Evolutionary conservation across 1,140 invertebrate species (phyloP), one percentile per base, ranked within the genome.

Genomic region (Cyrtorhinus lividipennis): DNA sequence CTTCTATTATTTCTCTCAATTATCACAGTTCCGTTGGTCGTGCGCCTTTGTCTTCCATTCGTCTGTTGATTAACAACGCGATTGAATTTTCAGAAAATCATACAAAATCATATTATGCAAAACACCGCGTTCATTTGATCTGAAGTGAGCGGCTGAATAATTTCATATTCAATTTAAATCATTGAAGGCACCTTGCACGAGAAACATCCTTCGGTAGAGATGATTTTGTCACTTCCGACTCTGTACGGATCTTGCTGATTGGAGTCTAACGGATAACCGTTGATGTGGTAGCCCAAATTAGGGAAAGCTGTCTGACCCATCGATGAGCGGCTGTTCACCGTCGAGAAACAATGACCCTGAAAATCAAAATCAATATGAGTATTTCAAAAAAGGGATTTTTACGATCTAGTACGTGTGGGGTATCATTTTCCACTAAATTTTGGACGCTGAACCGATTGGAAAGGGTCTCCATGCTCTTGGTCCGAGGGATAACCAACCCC

Each of bases 151-250:
- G n/a, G n/a, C n/a, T n/a, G n/a, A n/a, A n/a, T n/a, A n/a, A n/a
- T n/a, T n/a, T n/a, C n/a, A n/a, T n/a, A n/a, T n/a, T n/a, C n/a
- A n/a, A n/a, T n/a, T n/a, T n/a, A n/a, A n/a, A n/a, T n/a, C n/a
- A n/a, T n/a, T n/a, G n/a, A n/a, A n/a, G n/a, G n/a, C 58, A 90
- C 85, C 77, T 91, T 88, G 78, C 90, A 94, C 18, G 87, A 86
- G 76, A 92, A 92, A 74, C 90, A 92, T 2, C 89, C 90, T 75
- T 94, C 90, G 0, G 87, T 90, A 1, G 86, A 85, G 38, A 92
- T 88, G 12, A 89, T 79, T 66, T 86, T 86, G 62, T 85, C 81
- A 44, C 82, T 76, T 1, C 75, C 72, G 30, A 76, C 75, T 56
- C 75, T 74, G 65, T 77, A 77, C 2, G 74, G 72, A 65, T 80